phyloP scores from a whole-genome alignment of 2,113 vertebrate genomes.

The Ranitomeya imitator region DNA sequence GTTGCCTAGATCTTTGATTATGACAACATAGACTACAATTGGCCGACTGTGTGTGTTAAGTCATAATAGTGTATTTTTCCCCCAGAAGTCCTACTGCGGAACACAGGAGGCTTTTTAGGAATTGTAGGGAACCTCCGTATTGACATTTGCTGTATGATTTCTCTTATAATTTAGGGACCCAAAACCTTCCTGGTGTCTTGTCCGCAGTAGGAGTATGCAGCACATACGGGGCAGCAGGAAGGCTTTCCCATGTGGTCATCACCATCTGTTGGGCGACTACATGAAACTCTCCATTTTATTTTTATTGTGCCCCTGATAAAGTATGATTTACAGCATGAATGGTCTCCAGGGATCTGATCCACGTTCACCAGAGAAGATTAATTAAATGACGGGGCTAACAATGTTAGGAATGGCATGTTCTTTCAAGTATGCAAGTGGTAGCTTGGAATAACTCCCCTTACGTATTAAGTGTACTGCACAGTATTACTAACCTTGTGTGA shows the following conservation, averaged over 20 bases:
- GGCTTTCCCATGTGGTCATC: not conserved
- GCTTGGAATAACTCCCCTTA: not conserved
- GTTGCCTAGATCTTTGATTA: too few species aligned
- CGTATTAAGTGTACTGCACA: not conserved
- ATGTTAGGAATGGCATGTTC: constrained; percentile 61
- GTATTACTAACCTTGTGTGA: constrained; percentile 2
- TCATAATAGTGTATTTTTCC: too few species aligned
- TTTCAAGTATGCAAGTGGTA: constrained; percentile 22
- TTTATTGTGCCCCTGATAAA: not conserved
- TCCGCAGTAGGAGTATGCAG: not conserved
- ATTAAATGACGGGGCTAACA: constrained; percentile 56
- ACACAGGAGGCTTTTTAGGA: not conserved
- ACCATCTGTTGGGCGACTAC: not conserved
- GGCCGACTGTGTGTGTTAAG: too few species aligned
- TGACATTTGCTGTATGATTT: not conserved
- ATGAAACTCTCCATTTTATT: not conserved
- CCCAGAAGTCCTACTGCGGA: too few species aligned
- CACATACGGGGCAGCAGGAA: not conserved
- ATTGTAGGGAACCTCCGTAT: not conserved
- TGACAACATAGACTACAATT: too few species aligned
- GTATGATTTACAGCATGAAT: not conserved
- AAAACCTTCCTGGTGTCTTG: not conserved
- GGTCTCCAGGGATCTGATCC: constrained; percentile 53
- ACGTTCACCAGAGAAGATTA: constrained; percentile 58
- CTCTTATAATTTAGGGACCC: not conserved